Conservation (phyloP, 2,888 invertebrate genomes). For the Chymomyza caudatula region DNA sequence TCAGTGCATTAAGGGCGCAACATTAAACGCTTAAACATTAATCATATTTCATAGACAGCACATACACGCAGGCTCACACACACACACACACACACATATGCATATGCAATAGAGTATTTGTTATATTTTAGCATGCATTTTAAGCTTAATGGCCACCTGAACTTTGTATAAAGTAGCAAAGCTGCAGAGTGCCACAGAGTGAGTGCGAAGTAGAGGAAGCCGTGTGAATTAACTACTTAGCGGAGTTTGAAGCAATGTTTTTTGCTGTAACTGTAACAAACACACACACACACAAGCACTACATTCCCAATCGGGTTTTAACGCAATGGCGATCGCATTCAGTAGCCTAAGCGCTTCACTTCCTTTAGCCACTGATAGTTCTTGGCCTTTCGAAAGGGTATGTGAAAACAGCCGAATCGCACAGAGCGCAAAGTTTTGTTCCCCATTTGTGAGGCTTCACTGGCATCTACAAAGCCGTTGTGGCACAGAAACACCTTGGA, state of each 20-base stretch:
- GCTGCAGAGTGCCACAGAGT: background rate
- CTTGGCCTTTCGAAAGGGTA: no score
- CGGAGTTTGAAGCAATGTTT: conserved; percentile 6
- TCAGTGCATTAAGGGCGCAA: background rate
- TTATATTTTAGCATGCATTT: conserved; percentile 1
- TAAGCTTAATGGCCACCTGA: conserved; percentile 14
- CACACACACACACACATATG: background rate
- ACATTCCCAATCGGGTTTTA: no score
- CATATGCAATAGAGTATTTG: background rate
- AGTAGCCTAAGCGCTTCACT: no score
- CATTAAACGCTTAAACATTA: conserved; percentile 5
- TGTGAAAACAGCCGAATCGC: no score
- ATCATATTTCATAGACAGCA: background rate
- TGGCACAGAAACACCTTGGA: no score
- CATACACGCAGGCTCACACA: background rate
- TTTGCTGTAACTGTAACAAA: conserved; percentile 9
- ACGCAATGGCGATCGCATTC: no score
- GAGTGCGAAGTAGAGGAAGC: background rate
- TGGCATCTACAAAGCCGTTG: no score
- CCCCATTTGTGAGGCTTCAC: no score
- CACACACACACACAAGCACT: conserved; percentile 37
- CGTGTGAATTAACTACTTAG: conserved; percentile 16
- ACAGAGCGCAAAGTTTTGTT: no score
- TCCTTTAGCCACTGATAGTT: no score
- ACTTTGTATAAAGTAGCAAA: background rate